Evolutionary conservation across 2,888 invertebrate species (phyloP), one percentile per base, ranked within the genome.

Genomic region (Mycogona germanica): DNA sequence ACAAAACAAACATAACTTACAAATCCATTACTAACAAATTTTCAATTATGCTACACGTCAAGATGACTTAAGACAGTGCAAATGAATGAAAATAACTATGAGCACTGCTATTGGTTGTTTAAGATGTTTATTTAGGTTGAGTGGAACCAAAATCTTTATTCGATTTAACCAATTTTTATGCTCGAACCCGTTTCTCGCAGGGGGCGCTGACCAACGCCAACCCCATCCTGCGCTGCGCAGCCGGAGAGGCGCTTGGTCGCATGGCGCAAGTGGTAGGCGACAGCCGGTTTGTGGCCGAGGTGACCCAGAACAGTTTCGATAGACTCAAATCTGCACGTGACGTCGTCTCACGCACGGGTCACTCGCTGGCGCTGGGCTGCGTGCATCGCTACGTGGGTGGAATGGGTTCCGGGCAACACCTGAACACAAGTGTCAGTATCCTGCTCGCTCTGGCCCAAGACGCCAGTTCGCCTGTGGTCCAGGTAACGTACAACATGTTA

Each of bases 321-420:
- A 70, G 73, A 59, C 70, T 89, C 60, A 87, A 87, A 70, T 82
- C 84, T 6, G 87, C 87, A 1, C 76, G 89, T 45, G 91, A 92
- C 73, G 89, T 87, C 35, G 83, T 84, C 14, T 86, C 84, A 58
- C 75, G 91, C 55, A 89, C 89, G 0, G 76, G 77, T 4, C 88
- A 89, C 71, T 88, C 88, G 0, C 72, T 98, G 58, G 92, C 96
- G 0, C 76, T 96, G n/a, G 98, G 97, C 35, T 93, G 92, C 63
- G 77, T 98, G 45, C 96, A 96, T 73, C 78, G 92, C 30, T 95
- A 95, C 64, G 83, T 96, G 0, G 96, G 97, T 6, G 91, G 96
- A 4, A 84, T 93, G 81, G 91, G 96, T 1, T 89, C 92, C 2
- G 89, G 91, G 59, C 95, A 96, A 65, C 88, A 93, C 73, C 76